Base-by-base conservation (phyloP, 2,797 vertebrate genomes). In the Sandelia bainsii region DNA sequence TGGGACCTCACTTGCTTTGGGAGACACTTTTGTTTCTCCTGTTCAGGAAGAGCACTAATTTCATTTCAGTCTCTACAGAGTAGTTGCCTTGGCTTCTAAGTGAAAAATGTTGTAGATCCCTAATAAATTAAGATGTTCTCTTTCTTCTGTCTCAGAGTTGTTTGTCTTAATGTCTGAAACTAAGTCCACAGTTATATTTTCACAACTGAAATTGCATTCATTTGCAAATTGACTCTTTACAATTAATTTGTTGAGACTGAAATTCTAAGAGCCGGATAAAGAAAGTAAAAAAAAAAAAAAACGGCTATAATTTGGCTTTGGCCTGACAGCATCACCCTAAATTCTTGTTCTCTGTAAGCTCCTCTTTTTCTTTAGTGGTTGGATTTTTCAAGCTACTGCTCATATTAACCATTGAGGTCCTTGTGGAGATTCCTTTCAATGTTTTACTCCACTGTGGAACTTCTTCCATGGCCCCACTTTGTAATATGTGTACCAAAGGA, bases 81-180 rank as follows among this genome's bases (percentile, higher is more conserved):
- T 95, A 95, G 96, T 98, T 97, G 97, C 97, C 96, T 90, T 95
- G 96, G 96, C 95, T 95, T 96, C 95, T 87, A 90, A 94, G 95
- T 95, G 96, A 96, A 96, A 97, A 96, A 97, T 97, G 96, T 95
- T 83, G 93, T 83, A 94, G 95, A 96, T 96, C 95, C 94, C 95
- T 97, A 97, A 97, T 98, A 97, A 97, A 97, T 97, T 96, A 97
- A 95, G 94, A 95, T 94, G 92, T 77, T 82, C 78, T 77, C 75
- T 84, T 92, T 95, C 93, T 95, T 95, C 72, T 90, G 76, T 87
- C 70, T 57, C 92, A 89, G 95, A 95, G 95, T 94, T 84, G 90
- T 97, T 97, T 97, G 95, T 96, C 94, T 95, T 93, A 89, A 90
- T 93, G 94, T 95, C 93, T 91, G 92, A 93, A 95, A 96, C 95